Evolutionary conservation across 2,113 vertebrate genomes (phyloP).

Genomic region (Ictidomys tridecemlineatus): DNA sequence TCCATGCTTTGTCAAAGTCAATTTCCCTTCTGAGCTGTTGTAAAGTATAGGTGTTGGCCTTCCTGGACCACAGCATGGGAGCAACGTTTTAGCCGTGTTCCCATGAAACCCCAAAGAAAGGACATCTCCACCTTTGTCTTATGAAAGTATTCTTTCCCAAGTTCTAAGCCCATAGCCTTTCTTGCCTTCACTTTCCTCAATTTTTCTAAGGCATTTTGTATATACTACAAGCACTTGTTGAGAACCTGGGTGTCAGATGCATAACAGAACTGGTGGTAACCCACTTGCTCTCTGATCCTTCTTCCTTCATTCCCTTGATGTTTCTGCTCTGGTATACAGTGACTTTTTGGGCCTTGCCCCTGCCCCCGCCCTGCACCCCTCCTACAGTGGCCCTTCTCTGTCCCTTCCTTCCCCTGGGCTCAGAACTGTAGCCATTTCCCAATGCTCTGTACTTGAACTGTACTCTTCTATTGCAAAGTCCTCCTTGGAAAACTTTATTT

Average conservation of each 20-base stretch:
- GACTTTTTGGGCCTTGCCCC: neutral
- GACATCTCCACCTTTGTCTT: neutral
- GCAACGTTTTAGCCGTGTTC: neutral
- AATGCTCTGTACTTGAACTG: neutral
- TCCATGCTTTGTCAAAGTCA: neutral
- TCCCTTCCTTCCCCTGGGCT: neutral
- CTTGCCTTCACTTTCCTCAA: neutral
- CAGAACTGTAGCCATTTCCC: neutral
- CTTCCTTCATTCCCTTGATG: neutral
- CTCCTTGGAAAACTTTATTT: neutral
- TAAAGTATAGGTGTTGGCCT: neutral
- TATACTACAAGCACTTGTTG: neutral
- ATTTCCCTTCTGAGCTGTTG: neutral
- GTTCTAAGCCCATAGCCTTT: neutral
- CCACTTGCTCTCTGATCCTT: neutral
- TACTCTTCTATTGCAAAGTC: neutral
- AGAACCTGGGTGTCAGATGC: neutral
- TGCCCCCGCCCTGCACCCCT: fast-evolving
- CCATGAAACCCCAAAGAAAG: neutral
- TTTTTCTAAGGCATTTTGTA: neutral
- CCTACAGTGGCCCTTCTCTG: no score
- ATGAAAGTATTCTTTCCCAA: neutral
- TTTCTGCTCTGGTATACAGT: neutral
- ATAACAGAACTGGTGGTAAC: neutral
- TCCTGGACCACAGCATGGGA: neutral